Evolutionary conservation across 1,140 invertebrate species (phyloP).

Genomic region (Musca vetustissima): DNA sequence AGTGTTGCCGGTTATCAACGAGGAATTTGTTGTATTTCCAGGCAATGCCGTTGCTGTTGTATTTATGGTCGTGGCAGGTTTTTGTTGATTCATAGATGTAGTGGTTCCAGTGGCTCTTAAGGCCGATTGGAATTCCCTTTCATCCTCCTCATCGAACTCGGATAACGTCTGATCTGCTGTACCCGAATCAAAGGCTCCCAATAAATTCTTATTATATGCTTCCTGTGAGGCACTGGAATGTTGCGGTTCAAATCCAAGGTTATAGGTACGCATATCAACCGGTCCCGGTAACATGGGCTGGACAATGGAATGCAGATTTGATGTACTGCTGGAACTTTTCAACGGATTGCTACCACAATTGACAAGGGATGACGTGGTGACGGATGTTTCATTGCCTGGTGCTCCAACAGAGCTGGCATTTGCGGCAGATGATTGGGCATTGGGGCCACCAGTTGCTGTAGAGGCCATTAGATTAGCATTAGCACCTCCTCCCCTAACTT

Average conservation of each 20-base stretch:
- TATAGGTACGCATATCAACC: conserved; percentile 86
- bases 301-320: conserved; percentile 56
- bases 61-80: background rate
- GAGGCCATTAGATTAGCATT: conserved; percentile 24
- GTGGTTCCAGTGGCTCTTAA: conserved; percentile 62
- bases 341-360: conserved; percentile 25
- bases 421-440: background rate
- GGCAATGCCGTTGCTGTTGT: conserved; percentile 26
- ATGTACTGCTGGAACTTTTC: conserved; percentile 1
- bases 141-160: conserved; percentile 75
- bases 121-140: conserved; percentile 71
- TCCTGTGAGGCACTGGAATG: conserved; percentile 57
- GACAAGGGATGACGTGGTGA: background rate
- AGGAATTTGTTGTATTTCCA: conserved; percentile 18
- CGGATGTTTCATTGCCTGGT: background rate
- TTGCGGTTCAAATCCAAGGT: conserved; percentile 61
- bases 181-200: conserved; percentile 65
- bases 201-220: conserved; percentile 64
- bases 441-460: background rate
- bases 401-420: background rate
- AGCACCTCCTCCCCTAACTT: conserved; percentile 32
- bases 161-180: conserved; percentile 68
- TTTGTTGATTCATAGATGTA: conserved; percentile 25
- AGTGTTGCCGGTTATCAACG: conserved; percentile 3
- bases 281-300: conserved; percentile 77